A percentile compares a stretch with the other conserved stretches of the same genome.
Conservation (phyloP, 2,888 invertebrate species). For the Folsomia candida region DNA sequence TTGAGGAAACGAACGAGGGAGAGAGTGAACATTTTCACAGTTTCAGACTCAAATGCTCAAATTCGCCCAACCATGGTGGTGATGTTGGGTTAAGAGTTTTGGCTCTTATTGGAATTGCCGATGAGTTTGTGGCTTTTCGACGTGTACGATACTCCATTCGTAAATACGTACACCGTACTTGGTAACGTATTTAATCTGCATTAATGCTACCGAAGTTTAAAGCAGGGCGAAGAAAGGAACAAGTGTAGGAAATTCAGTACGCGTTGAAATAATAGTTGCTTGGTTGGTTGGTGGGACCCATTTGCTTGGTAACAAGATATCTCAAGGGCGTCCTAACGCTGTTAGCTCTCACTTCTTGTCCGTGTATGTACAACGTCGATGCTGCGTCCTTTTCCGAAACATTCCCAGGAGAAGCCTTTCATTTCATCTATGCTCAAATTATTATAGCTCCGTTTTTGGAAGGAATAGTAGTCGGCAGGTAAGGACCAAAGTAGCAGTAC, state of each 20-base stretch:
- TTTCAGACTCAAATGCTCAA: no score
- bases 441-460: neutral
- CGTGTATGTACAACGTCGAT: neutral
- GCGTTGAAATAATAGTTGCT: neutral
- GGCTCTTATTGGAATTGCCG: neutral
- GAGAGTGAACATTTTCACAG: neutral
- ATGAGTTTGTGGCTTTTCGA: neutral
- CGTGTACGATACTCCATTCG: no score
- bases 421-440: neutral
- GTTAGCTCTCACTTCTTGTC: neutral
- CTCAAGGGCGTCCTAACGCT: constrained; percentile 11
- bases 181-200: neutral
- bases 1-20: neutral
- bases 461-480: neutral
- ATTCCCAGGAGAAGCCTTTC: constrained; percentile 11
- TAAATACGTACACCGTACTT: no score
- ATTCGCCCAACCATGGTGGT: no score
- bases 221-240: neutral
- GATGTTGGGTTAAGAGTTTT: neutral
- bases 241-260: neutral
- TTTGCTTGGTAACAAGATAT: constrained; percentile 16
- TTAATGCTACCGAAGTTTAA: neutral
- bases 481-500: no score
- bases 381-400: constrained; percentile 3
- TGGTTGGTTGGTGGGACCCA: neutral